phyloP scores from a whole-genome alignment of 2,888 invertebrate genomes.

The Lasioglossum vierecki region DNA sequence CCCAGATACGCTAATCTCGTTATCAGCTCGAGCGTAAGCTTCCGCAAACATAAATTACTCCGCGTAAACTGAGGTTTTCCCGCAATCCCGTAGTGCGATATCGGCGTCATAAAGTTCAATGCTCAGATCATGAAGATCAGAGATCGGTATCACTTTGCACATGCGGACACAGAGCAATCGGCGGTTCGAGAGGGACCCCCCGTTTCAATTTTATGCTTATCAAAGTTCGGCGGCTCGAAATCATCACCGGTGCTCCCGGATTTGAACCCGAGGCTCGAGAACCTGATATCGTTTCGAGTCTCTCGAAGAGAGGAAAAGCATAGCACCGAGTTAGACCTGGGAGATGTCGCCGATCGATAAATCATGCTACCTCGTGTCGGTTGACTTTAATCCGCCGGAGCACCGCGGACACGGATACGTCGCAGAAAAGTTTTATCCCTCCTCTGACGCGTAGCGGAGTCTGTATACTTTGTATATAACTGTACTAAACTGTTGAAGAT shows the following conservation, averaged over 20 bases:
- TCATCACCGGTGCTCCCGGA: neutral
- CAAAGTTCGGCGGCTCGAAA: conserved; percentile 1
- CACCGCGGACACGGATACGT: conserved; percentile 29
- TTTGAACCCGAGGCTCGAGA: neutral
- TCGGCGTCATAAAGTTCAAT: neutral
- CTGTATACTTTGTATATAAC: conserved; percentile 77
- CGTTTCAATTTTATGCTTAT: neutral
- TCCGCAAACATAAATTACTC: neutral
- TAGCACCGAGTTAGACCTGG: neutral
- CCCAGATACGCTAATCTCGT: neutral
- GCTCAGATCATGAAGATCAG: neutral
- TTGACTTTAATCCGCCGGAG: conserved; percentile 22
- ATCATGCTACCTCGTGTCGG: neutral
- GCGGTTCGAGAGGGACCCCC: neutral
- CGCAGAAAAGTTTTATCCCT: conserved; percentile 62
- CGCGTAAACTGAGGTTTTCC: neutral
- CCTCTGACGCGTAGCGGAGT: conserved; percentile 62
- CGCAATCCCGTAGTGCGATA: neutral
- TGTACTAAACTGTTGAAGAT: conserved; percentile 63
- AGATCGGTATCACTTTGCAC: neutral
- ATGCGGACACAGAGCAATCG: neutral
- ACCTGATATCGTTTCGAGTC: neutral
- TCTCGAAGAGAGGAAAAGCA: neutral
- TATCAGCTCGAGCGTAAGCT: neutral
- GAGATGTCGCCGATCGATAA: neutral